Evolutionary conservation across 2,797 vertebrate genomes (phyloP), one percentile per base, ranked within the genome.

Genomic region (Bradypodion pumilum): DNA sequence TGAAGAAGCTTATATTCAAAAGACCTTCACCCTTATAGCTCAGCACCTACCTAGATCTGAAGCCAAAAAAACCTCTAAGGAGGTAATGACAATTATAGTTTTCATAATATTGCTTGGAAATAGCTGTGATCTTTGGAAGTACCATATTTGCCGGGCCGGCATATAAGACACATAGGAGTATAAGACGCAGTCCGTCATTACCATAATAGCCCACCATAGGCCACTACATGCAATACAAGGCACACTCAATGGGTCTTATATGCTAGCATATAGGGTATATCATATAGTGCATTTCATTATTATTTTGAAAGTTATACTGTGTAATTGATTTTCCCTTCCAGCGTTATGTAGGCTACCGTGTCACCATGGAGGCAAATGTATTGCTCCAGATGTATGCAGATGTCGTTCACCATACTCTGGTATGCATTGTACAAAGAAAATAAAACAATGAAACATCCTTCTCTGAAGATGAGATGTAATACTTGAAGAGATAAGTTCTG

Each of bases 281-380:
- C n/a, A 65, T 7, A 65, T 46, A 23, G 15, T 27, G n/a, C n/a
- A n/a, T n/a, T n/a, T n/a, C n/a, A n/a, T 16, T 66, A 75, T 37
- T 40, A n/a, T 40, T 72, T 78, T 83, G 82, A 82, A 86, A 87
- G 76, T 66, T 35, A 2, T 32, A 66, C 29, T 56, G 0, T 79
- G 82, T 88, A 16, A 89, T 77, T 88, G 82, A 25, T 90, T 37
- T 49, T 63, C 21, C 76, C 75, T 21, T 85, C 25, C 89, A 98
- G 97, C 97, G 76, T 94, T 97, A 25, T 98, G 97, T 85, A 86
- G 91, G 59, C 93, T 90, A 63, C 92, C 95, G 74, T 98, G 97
- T 90, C 90, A 96, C 60, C 96, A 97, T 0, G 97, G 97, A 89
- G 97, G 97, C 37, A 98, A 98, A 92, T 98, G 97, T 79, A 91